Percentiles rank a stretch among this genome's conserved stretches.
Conservation (phyloP, 2,113 vertebrate species). For the Pangasianodon hypophthalmus region DNA sequence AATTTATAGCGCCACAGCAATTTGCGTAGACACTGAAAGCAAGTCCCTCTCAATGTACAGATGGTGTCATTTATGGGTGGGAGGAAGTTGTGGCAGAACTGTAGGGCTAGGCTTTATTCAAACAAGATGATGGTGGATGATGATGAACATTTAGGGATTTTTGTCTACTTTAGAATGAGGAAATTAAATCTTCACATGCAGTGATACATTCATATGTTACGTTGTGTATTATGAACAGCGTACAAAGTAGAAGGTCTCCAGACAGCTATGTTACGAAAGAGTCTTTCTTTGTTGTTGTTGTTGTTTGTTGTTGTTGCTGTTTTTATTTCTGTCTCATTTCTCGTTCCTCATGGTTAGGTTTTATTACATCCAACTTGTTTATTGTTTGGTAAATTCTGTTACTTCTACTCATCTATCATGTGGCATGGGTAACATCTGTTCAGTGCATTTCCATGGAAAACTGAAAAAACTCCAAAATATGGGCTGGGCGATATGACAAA, state of each 20-base stretch:
- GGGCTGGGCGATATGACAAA: neutral
- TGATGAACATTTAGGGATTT: neutral
- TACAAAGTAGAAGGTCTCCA: neutral
- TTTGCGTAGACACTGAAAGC: slow-evolving; percentile 28
- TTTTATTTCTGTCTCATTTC: neutral
- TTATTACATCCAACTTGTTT: neutral
- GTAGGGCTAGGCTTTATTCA: neutral
- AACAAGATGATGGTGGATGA: neutral
- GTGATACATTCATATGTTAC: neutral
- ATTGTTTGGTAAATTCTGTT: too few species aligned
- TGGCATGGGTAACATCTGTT: neutral
- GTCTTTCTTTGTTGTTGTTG: neutral
- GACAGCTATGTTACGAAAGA: neutral
- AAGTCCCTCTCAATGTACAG: slow-evolving; percentile 32
- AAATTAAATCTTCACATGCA: neutral
- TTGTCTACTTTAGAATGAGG: neutral
- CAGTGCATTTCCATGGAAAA: neutral
- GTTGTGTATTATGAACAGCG: neutral
- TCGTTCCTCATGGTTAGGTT: neutral
- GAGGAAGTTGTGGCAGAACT: neutral
- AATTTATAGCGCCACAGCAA: slow-evolving; percentile 42
- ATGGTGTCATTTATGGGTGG: slow-evolving; percentile 1
- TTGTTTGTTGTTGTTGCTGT: neutral
- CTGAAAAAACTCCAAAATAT: neutral
- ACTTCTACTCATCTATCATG: too few species aligned